Percentiles rank a stretch among this genome's conserved stretches.
These are phyloP conservation scores for Pedetes capensis DNA, from an alignment of 2,113 vertebrate species.

Conservation along the genomic window DNA sequence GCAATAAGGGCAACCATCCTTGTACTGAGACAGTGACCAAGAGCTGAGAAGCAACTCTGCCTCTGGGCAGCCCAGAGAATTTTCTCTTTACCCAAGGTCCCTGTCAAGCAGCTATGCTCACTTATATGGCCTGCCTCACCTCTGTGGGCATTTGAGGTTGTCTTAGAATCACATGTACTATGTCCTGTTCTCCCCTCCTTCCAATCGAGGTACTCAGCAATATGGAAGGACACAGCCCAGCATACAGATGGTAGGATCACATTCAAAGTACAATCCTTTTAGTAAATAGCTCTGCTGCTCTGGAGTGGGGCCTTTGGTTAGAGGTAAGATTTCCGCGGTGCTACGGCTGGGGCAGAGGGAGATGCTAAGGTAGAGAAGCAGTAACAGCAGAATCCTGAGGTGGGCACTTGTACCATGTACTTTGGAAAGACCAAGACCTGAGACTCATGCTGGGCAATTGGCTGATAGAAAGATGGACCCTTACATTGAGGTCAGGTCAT, in stretches of 20 bases:
- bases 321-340: neutral
- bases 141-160: neutral
- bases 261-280: neutral
- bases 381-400: neutral
- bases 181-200: neutral
- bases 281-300: neutral
- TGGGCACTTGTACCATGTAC: too few species aligned
- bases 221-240: neutral
- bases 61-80: fast-evolving
- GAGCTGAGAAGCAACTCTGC: neutral
- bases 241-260: neutral
- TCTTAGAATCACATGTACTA: neutral
- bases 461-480: neutral
- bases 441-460: neutral
- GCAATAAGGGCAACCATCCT: neutral
- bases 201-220: neutral
- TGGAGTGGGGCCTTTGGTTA: neutral
- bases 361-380: neutral
- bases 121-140: neutral
- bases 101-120: neutral
- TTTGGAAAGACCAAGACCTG: neutral
- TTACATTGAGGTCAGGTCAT: neutral
- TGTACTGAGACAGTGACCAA: neutral
- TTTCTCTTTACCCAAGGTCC: neutral
- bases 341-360: neutral